Evolutionary conservation across 2,797 vertebrate genomes (phyloP).

Genomic region (Propithecus perrieri): DNA sequence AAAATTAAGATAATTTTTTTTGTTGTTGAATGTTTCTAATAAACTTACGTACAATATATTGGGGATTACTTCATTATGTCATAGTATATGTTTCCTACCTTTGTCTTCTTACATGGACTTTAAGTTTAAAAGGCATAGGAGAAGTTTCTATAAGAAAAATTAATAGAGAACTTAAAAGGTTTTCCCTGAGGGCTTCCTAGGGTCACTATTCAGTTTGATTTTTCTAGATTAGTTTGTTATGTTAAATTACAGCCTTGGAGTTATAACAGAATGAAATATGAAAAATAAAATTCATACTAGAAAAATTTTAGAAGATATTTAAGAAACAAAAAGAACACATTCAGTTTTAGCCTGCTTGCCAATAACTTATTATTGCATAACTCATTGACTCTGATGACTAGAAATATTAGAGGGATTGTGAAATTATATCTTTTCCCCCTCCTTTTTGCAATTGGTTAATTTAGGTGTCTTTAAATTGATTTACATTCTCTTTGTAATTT

Average conservation of each 20-base stretch:
- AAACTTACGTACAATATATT: neutral
- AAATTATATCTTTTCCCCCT: neutral
- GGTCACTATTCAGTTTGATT: slow-evolving; percentile 19
- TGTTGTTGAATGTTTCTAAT: slow-evolving; percentile 6
- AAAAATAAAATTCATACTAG: slow-evolving; percentile 24
- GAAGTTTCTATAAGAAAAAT: slow-evolving; percentile 42
- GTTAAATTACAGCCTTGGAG: neutral
- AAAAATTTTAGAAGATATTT: slow-evolving; percentile 3
- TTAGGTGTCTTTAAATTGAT: slow-evolving; percentile 43
- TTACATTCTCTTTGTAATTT: slow-evolving; percentile 71
- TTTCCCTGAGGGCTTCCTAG: neutral
- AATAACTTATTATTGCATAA: slow-evolving; percentile 26
- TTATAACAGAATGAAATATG: neutral
- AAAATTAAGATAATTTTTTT: slow-evolving; percentile 26
- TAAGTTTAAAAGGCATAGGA: neutral
- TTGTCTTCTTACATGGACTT: neutral
- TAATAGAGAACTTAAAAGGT: neutral
- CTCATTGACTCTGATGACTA: slow-evolving; percentile 41
- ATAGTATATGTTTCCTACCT: neutral
- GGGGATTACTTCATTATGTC: neutral
- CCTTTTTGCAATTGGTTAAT: neutral
- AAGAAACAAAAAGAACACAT: neutral
- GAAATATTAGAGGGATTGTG: slow-evolving; percentile 3
- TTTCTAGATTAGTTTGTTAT: slow-evolving; percentile 59
- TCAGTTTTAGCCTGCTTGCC: neutral